These are phyloP conservation scores for Melieria omissa DNA, from an alignment of 2,888 invertebrate species.

Conservation along the genomic window DNA sequence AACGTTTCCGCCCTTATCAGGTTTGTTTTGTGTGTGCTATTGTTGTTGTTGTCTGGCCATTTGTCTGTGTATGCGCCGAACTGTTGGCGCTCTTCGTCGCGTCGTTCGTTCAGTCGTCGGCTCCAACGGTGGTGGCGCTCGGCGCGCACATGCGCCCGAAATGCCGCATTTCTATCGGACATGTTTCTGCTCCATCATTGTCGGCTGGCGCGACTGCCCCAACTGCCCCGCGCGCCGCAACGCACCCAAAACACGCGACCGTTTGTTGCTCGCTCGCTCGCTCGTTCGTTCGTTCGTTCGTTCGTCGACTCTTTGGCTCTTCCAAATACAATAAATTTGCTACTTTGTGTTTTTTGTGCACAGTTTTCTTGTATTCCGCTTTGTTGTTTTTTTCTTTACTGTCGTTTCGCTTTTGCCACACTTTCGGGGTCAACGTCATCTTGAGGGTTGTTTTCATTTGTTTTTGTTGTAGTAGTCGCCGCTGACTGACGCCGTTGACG, in stretches of 20 bases:
- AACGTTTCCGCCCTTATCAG: not conserved
- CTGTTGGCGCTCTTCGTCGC: not conserved
- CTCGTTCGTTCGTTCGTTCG: not conserved
- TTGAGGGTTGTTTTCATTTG: conserved; percentile 49
- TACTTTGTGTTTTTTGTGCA: not conserved
- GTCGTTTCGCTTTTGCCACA: conserved; percentile 39
- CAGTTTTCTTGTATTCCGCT: conserved; percentile 12
- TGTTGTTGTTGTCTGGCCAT: not conserved
- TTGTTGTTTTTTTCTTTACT: conserved; percentile 27
- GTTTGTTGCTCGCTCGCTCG: not conserved
- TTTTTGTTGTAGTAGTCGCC: conserved; percentile 11
- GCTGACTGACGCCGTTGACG: conserved; percentile 8
- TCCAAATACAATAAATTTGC: not conserved
- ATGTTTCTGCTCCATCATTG: not conserved
- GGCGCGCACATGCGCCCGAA: not conserved
- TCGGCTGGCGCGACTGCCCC: not conserved
- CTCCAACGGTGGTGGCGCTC: not conserved
- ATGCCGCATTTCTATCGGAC: too few species aligned
- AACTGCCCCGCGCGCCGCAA: not conserved
- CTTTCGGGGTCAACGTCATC: conserved; percentile 51
- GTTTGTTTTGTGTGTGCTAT: not conserved
- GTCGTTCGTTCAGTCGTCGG: too few species aligned
- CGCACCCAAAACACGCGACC: not conserved
- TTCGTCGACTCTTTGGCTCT: not conserved
- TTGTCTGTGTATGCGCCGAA: not conserved